Percentiles rank a stretch among this genome's conserved stretches.
phyloP scores from a whole-genome alignment of 1,140 invertebrate genomes.

The Apis cerana region DNA sequence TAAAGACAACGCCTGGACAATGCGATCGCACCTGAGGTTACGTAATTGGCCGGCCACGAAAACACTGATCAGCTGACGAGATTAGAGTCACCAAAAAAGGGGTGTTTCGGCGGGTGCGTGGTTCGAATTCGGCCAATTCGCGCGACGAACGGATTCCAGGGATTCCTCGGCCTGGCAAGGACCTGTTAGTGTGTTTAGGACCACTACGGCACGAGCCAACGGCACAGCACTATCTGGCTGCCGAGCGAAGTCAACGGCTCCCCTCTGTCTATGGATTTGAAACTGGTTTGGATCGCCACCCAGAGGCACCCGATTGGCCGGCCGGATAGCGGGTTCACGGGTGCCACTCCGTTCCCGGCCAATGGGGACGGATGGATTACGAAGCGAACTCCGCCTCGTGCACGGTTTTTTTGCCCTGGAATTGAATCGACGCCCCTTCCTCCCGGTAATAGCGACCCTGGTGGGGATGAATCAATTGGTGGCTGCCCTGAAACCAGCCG shows the following conservation, averaged over 20 bases:
- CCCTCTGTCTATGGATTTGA: conserved; percentile 69
- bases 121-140: conserved; percentile 25
- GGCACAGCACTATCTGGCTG: conserved; percentile 80
- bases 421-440: conserved; percentile 76
- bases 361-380: conserved; percentile 68
- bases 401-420: conserved; percentile 72
- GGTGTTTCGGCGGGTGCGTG: conserved; percentile 8
- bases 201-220: conserved; percentile 80
- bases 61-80: conserved; percentile 42
- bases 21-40: neutral
- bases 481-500: conserved; percentile 77
- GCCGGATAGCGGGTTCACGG: conserved; percentile 39
- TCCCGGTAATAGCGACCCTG: conserved; percentile 47
- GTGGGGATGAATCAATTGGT: conserved; percentile 81
- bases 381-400: conserved; percentile 60
- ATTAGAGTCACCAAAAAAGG: neutral
- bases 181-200: conserved; percentile 70
- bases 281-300: conserved; percentile 77
- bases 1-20: neutral
- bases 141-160: conserved; percentile 50
- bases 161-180: conserved; percentile 62
- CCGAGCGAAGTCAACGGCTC: conserved; percentile 72
- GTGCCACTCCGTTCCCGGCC: conserved; percentile 62
- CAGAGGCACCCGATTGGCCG: conserved; percentile 57
- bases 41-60: conserved; percentile 8